Evolutionary conservation across 1,140 invertebrate species (phyloP), one percentile per base, ranked within the genome.

Genomic region (Drosophila malerkotliana): DNA sequence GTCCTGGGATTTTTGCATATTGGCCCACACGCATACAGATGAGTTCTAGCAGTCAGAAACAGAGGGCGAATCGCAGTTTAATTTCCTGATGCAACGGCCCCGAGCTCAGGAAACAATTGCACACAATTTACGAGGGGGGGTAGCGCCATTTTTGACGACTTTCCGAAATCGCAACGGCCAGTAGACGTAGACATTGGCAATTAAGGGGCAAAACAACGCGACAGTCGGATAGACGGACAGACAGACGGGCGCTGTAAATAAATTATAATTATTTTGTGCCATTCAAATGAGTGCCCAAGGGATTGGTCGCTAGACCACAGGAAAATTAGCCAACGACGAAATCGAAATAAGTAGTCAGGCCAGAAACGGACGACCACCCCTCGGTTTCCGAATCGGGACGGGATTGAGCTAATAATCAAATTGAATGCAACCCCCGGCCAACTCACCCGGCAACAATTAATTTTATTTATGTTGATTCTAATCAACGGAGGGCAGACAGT

Each of bases 391-490:
- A n/a, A 30, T 56, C 32, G 41, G 7, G 62, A 30, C 28, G 59
- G 60, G 47, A 64, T 61, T 51, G 55, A 37, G 83, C 79, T 88
- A 87, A 89, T 87, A 87, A 87, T 89, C 83, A 88, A 87, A 87
- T 88, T 87, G 83, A 77, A 88, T 88, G 83, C 83, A 88, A 88
- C 79, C 79, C 82, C 58, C 55, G 15, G 49, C 53, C 56, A 55
- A 68, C 44, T 68, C 74, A 69, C 75, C 58, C 83, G 79, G 79
- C 83, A 87, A 83, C 83, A 87, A 87, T 87, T 87, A 87, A 87
- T 87, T 87, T 87, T 88, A 87, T 87, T 87, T 88, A 87, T 87
- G 82, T 87, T 87, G 82, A 87, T 87, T 87, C 78, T 82, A 87
- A 87, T 87, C 82, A 87, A 79, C 74, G 64, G 64, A 53, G 57